Conservation (phyloP, 2,113 vertebrate genomes). For the rat (Rattus norvegicus) region GRCr8 NC_086026.1:31273501-31274000, state of each 20-base stretch:
- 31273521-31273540: conserved; percentile 27
- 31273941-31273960: too few species aligned
- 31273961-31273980: background rate
- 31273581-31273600: background rate
- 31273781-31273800: background rate
- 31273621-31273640: background rate
- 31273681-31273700: background rate
- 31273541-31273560: background rate
- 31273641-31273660: conserved; percentile 3
- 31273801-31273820: background rate
- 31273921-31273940: background rate
- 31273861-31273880: background rate
- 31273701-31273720: background rate
- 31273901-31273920: background rate
- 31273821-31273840: background rate
- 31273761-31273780: background rate
- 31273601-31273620: conserved; percentile 11
- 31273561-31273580: background rate
- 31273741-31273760: conserved; percentile 2
- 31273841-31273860: background rate
- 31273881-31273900: background rate
- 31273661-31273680: background rate
- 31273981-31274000: background rate
- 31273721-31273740: background rate
- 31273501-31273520: background rate